phyloP scores from a whole-genome alignment of 2,113 vertebrate genomes.

The Spilogale gracilis region DNA sequence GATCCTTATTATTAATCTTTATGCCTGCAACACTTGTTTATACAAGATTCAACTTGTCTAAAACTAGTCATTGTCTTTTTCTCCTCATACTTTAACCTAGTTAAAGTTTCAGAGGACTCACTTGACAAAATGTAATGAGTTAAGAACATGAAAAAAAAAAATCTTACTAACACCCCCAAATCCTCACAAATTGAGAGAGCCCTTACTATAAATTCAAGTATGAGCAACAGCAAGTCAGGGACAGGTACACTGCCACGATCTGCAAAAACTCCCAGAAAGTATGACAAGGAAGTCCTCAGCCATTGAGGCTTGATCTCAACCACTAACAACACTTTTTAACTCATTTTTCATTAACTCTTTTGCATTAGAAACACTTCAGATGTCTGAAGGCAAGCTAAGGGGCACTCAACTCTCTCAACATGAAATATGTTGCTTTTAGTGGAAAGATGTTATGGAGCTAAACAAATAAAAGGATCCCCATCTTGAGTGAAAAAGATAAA shows the following conservation, averaged over 20 bases:
- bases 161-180: not conserved
- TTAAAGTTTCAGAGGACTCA: constrained; percentile 31
- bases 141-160: not conserved
- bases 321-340: constrained; percentile 46
- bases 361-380: constrained; percentile 14
- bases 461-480: not conserved
- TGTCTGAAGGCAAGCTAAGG: not conserved
- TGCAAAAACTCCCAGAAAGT: not conserved
- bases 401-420: not conserved
- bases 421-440: not conserved
- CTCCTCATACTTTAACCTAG: constrained; percentile 8
- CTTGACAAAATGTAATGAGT: not conserved
- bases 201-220: not conserved
- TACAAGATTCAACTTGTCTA: not conserved
- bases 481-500: not conserved
- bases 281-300: not conserved
- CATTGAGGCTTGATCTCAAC: not conserved
- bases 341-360: constrained; percentile 44
- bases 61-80: not conserved
- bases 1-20: not conserved
- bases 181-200: not conserved
- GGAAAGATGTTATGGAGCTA: not conserved
- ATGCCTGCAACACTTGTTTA: not conserved
- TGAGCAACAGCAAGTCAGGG: not conserved
- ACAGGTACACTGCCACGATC: not conserved